These are phyloP conservation scores for Colistium nudipinnis DNA, from an alignment of 2,113 vertebrate genomes.

Conservation along the genomic window DNA sequence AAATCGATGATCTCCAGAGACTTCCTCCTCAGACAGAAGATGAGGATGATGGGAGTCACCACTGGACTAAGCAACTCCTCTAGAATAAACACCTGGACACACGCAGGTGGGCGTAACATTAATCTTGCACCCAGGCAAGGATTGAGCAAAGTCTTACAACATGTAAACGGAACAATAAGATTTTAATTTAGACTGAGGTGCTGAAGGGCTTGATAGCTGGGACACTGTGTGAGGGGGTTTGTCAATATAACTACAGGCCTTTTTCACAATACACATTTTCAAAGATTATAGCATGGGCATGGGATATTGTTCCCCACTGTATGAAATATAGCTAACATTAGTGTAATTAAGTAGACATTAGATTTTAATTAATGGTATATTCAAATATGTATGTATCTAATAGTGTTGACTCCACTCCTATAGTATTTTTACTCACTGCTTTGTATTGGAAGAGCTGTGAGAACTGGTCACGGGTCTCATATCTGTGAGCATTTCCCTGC, in stretches of 20 bases:
- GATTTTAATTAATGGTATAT: background rate
- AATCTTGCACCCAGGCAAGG: background rate
- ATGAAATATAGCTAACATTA: background rate
- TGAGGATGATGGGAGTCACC: conserved; percentile 96
- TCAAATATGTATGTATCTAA: background rate
- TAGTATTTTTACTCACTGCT: conserved; percentile 86
- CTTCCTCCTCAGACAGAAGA: conserved; percentile 93
- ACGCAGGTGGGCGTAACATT: background rate
- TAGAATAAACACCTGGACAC: conserved; percentile 90
- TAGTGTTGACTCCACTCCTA: background rate
- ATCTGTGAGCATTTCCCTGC: conserved; percentile 97
- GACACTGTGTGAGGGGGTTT: background rate
- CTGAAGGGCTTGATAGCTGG: too few relatives aligned
- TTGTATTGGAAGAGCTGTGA: conserved; percentile 99
- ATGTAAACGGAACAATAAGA: background rate
- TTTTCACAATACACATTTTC: too few relatives aligned
- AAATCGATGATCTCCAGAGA: conserved; percentile 99
- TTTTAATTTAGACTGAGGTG: background rate
- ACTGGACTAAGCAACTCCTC: conserved; percentile 97
- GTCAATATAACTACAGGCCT: too few relatives aligned
- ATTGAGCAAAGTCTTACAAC: background rate
- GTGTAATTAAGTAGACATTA: background rate
- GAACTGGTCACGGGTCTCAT: conserved; percentile 96
- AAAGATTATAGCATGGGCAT: background rate
- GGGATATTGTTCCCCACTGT: background rate